Conservation (phyloP, 2,113 vertebrate genomes). For the Saimiri boliviensis region DNA sequence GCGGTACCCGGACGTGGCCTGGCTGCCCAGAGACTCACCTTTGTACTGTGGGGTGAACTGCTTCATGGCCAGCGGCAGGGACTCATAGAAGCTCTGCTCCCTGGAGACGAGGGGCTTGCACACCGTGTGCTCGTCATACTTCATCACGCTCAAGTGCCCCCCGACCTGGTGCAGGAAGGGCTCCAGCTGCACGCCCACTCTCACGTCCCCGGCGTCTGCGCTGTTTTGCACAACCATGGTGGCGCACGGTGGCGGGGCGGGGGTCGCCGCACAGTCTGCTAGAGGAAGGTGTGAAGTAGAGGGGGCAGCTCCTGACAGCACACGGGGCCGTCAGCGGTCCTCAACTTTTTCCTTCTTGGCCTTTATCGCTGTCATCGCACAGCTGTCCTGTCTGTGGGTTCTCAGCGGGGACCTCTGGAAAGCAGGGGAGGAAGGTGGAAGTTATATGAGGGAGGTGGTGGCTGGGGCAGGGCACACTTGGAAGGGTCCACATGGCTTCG, state of each 20-base stretch:
- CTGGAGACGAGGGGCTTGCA: constrained; percentile 86
- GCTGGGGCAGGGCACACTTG: fast-evolving
- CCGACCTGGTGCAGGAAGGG: constrained; percentile 88
- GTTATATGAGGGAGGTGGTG: background rate
- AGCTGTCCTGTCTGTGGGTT: background rate
- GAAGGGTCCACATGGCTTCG: too few relatives aligned
- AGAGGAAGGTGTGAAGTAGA: background rate
- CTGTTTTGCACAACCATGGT: constrained; percentile 84
- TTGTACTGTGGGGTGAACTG: constrained; percentile 87
- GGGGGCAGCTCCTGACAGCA: background rate
- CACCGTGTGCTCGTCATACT: constrained; percentile 83
- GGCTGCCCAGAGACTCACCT: constrained; percentile 72
- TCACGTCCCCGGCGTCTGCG: background rate
- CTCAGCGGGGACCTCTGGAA: background rate
- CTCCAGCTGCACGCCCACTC: constrained; percentile 77
- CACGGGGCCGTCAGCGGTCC: background rate
- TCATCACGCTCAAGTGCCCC: constrained; percentile 86
- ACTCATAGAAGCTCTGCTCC: constrained; percentile 86
- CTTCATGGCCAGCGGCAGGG: constrained; percentile 84
- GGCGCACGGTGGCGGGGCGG: background rate
- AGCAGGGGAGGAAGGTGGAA: background rate
- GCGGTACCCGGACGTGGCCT: background rate
- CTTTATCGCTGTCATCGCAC: background rate
- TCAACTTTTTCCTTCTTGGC: background rate
- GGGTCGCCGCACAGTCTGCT: fast-evolving